Evolutionary conservation across 1,140 invertebrate genomes (phyloP).

Genomic region (Prorops nasuta): DNA sequence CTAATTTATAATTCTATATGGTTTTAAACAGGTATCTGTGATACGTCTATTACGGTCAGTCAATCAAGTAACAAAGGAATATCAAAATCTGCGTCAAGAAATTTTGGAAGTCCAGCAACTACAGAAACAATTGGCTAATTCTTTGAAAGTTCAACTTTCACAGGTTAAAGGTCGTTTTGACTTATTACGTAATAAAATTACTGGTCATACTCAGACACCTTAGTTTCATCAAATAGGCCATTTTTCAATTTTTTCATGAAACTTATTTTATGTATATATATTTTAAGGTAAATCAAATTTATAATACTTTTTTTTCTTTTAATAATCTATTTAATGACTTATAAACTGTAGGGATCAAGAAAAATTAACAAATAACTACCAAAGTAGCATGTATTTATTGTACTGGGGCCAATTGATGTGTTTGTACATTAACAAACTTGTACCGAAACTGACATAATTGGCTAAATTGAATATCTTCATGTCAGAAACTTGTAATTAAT

Average conservation of each 20-base stretch:
- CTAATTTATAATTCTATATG: constrained; percentile 12
- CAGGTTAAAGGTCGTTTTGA: constrained; percentile 54
- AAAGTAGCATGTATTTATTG: constrained; percentile 18
- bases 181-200: constrained; percentile 46
- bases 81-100: constrained; percentile 60
- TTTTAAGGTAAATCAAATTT: neutral
- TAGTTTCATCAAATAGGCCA: constrained; percentile 37
- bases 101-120: constrained; percentile 61
- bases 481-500: too few relatives aligned
- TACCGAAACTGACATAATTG: too few relatives aligned
- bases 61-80: constrained; percentile 61
- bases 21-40: constrained; percentile 51
- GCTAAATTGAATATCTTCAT: too few relatives aligned
- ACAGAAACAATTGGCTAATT: constrained; percentile 60
- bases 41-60: constrained; percentile 59
- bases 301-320: neutral
- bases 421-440: too few relatives aligned
- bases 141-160: constrained; percentile 50
- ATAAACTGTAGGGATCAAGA: constrained; percentile 24
- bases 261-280: neutral
- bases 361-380: constrained; percentile 28
- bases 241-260: neutral
- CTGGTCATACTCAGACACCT: constrained; percentile 39
- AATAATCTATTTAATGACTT: too few relatives aligned
- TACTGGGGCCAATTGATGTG: constrained; percentile 36